These are phyloP conservation scores for Danio rerio DNA, from an alignment of 2,113 vertebrate species.

Conservation along the genomic window DNA sequence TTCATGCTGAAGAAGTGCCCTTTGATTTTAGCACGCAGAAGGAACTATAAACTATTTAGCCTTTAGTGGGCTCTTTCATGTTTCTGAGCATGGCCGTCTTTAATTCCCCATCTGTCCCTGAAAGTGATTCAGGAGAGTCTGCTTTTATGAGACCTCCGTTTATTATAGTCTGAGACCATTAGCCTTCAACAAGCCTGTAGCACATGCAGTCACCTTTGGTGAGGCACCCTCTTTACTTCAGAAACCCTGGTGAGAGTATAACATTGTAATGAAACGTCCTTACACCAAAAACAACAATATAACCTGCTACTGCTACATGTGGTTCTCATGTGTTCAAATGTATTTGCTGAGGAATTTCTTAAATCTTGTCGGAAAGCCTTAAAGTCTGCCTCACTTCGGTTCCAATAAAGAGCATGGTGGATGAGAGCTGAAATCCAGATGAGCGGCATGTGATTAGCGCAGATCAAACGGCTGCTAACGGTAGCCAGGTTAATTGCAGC, in stretches of 20 bases:
- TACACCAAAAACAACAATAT: neutral
- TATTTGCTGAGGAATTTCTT: slow-evolving; percentile 34
- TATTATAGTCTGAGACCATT: slow-evolving; percentile 60
- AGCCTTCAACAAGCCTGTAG: slow-evolving; percentile 52
- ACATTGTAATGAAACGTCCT: neutral
- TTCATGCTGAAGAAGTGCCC: slow-evolving; percentile 41
- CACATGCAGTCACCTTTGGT: slow-evolving; percentile 46
- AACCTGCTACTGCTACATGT: slow-evolving; percentile 17
- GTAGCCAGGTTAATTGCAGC: slow-evolving; percentile 59
- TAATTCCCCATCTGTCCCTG: slow-evolving; percentile 65
- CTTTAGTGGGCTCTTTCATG: slow-evolving; percentile 73
- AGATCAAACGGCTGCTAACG: slow-evolving; percentile 45
- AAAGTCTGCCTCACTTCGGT: slow-evolving; percentile 22
- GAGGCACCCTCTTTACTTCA: slow-evolving; percentile 26
- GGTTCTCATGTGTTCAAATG: slow-evolving; percentile 16
- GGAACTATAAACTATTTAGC: slow-evolving; percentile 66
- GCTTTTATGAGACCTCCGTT: slow-evolving; percentile 65
- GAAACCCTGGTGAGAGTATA: neutral
- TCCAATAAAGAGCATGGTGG: slow-evolving; percentile 20
- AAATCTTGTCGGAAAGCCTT: slow-evolving; percentile 16
- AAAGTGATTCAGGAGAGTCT: slow-evolving; percentile 57
- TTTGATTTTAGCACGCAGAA: slow-evolving; percentile 47
- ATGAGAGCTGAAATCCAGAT: slow-evolving; percentile 35
- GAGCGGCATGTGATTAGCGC: slow-evolving; percentile 33
- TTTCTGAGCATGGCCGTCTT: slow-evolving; percentile 72